Conservation (phyloP, 2,113 vertebrate species). For the Bufo bufo region DNA sequence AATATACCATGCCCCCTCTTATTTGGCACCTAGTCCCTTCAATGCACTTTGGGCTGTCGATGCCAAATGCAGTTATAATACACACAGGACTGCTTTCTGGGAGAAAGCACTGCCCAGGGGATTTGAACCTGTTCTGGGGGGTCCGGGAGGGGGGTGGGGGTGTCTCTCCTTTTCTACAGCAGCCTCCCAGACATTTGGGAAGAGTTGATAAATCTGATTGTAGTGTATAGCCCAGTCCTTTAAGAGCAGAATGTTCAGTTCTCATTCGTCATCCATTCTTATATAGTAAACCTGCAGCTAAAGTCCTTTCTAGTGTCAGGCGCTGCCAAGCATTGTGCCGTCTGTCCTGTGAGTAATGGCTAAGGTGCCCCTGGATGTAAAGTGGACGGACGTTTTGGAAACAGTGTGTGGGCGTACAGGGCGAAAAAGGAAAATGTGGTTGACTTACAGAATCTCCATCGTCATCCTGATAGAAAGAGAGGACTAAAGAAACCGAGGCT, state of each 20-base stretch:
- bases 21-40: no score
- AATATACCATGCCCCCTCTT: no score
- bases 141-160: no score
- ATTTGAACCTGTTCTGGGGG: no score
- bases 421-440: neutral
- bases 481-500: neutral
- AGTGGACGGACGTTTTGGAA: neutral
- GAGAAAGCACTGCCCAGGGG: no score
- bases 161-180: no score
- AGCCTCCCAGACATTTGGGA: no score
- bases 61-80: no score
- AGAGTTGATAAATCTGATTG: no score
- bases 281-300: neutral
- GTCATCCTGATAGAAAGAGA: neutral
- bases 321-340: neutral
- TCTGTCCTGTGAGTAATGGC: neutral
- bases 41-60: no score
- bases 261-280: slow-evolving; percentile 1
- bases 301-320: neutral
- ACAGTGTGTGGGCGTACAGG: neutral
- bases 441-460: neutral
- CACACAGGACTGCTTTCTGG: no score
- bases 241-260: neutral
- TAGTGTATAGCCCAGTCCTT: neutral
- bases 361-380: slow-evolving; percentile 3